Conservation (phyloP, 2,113 vertebrate genomes). For the Irena cyanogastra region DNA sequence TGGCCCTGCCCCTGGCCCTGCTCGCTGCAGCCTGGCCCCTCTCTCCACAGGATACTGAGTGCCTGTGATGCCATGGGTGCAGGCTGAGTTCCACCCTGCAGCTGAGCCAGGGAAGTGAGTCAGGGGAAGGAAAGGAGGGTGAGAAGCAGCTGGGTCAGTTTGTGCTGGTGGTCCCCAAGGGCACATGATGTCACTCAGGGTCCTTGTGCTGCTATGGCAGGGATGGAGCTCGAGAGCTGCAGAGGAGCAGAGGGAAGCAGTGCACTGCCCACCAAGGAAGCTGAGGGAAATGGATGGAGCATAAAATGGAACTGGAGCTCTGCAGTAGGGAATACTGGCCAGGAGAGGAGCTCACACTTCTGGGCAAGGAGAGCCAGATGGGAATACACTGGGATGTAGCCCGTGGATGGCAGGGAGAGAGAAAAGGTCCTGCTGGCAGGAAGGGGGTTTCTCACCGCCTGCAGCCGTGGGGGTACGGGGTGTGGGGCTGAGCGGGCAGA, state of each 20-base stretch:
- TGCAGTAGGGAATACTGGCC: not conserved
- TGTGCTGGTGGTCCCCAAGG: not conserved
- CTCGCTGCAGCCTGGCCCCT: rapidly evolving
- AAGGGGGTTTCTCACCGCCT: not conserved
- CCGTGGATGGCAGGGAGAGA: not conserved
- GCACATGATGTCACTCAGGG: rapidly evolving
- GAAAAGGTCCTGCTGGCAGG: not conserved
- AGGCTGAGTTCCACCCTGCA: not conserved
- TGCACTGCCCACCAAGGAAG: rapidly evolving
- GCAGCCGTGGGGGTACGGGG: rapidly evolving
- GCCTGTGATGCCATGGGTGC: not conserved
- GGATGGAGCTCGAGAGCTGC: not conserved
- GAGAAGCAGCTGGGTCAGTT: not conserved
- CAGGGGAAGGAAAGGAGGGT: not conserved
- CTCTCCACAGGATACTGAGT: not conserved
- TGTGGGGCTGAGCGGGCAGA: not conserved
- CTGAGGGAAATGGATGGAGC: not conserved
- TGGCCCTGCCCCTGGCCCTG: not conserved
- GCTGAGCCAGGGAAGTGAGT: not conserved
- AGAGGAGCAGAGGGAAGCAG: not conserved
- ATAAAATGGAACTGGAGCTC: not conserved
- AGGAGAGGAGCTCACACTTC: rapidly evolving
- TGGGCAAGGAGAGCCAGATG: not conserved
- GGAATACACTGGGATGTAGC: not conserved
- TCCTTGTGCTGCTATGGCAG: not conserved